Base-by-base conservation (phyloP, 2,888 invertebrate species). In the Prenolepis imparis region DNA sequence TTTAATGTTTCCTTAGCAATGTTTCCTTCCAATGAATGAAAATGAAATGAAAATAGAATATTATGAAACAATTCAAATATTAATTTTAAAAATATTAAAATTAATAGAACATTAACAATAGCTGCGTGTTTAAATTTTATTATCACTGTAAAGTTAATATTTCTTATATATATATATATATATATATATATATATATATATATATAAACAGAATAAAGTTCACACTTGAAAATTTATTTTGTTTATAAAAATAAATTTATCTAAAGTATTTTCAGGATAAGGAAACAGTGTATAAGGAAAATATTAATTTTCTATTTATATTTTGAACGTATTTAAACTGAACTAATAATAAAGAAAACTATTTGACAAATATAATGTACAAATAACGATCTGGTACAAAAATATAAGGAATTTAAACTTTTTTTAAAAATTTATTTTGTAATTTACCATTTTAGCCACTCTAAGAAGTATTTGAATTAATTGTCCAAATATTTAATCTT, bases 301-400 rank as follows among this genome's bases (percentile, higher is more conserved):
- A 52, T 52, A n/a, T 52, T 52, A n/a, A 52, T 52, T 52, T 18
- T 52, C n/a, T 52, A 8, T 18, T 52, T n/a, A 52, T n/a, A n/a
- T 18, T 52, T 52, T 52, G 48, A 48, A 48, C 11, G 11, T 48
- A 48, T 48, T 15, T 48, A n/a, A 52, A 52, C 1, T 0, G 8
- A n/a, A 8, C 2, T 52, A 52, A 52, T 52, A n/a, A n/a, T 52
- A 52, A 52, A 18, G 48, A 52, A 2, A 52, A 52, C n/a, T 18
- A 8, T 52, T 52, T 18, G n/a, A 52, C 8, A n/a, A 18, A 6
- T 52, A 6, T 48, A 48, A 48, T 48, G 8, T n/a, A 52, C 8
- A 52, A 52, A 52, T 52, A 8, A n/a, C n/a, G n/a, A 52, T 52
- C n/a, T n/a, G 48, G n/a, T 52, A 52, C 48, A 52, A 52, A 52